These are phyloP conservation scores for Periophthalmodon schlosseri DNA, from an alignment of 2,113 vertebrate genomes.

Conservation along the genomic window DNA sequence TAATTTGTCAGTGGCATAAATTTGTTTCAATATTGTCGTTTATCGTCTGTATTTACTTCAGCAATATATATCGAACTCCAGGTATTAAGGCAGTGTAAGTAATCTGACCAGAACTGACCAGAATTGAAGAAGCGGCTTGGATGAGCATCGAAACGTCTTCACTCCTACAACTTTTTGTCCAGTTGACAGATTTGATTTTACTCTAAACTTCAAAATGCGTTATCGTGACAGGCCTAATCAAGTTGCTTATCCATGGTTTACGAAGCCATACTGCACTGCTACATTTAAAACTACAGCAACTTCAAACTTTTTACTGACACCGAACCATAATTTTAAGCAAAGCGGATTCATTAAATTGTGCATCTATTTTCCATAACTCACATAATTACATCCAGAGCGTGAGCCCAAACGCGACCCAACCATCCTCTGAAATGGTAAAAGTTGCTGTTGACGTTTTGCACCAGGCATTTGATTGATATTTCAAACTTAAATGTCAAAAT, in stretches of 20 bases:
- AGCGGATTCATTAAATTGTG: constrained; percentile 8
- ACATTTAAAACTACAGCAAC: not conserved
- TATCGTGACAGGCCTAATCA: no score
- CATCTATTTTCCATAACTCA: not conserved
- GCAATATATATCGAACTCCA: no score
- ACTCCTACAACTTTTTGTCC: no score
- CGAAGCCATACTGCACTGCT: not conserved
- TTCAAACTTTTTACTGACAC: constrained; percentile 11
- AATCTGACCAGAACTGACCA: no score
- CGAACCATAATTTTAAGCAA: not conserved
- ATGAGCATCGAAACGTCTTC: no score
- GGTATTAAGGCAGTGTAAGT: no score
- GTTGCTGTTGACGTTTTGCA: constrained; percentile 4
- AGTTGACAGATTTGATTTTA: no score
- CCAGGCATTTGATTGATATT: constrained; percentile 11
- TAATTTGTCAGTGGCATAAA: no score
- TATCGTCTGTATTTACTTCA: no score
- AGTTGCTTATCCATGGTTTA: not conserved
- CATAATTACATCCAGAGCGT: constrained; percentile 2
- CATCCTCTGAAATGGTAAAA: not conserved
- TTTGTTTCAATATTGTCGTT: no score
- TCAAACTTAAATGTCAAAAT: constrained; percentile 24
- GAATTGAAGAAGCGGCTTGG: no score
- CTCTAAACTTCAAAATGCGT: no score
- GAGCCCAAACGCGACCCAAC: constrained; percentile 24